Percentiles rank a stretch among this genome's conserved stretches.
These are phyloP conservation scores for Leptinotarsa peninsularis DNA, from an alignment of 2,888 invertebrate species.

Conservation along the genomic window DNA sequence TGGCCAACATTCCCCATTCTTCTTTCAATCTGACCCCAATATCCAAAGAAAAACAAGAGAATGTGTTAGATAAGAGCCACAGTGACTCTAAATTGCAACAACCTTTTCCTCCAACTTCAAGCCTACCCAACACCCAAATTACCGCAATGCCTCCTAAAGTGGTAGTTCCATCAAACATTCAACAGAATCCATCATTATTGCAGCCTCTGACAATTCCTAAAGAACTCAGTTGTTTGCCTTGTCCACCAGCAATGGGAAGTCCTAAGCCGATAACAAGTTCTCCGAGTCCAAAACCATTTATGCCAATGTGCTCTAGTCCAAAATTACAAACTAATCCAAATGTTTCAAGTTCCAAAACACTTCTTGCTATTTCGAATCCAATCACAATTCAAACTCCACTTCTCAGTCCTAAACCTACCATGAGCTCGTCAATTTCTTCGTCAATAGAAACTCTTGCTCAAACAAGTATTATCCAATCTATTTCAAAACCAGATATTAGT, in stretches of 20 bases:
- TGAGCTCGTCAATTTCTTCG: slow-evolving; percentile 17
- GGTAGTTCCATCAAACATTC: slow-evolving; percentile 7
- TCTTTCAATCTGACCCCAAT: slow-evolving; percentile 38
- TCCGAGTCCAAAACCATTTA: slow-evolving; percentile 39
- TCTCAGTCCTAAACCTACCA: slow-evolving; percentile 10
- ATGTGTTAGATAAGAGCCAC: slow-evolving; percentile 48
- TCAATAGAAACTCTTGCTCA: slow-evolving; percentile 7
- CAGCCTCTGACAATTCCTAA: slow-evolving; percentile 38
- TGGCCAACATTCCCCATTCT: slow-evolving; percentile 44
- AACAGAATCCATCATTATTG: slow-evolving; percentile 11
- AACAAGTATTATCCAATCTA: slow-evolving; percentile 12
- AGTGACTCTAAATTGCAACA: slow-evolving; percentile 23
- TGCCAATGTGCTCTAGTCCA: slow-evolving; percentile 31
- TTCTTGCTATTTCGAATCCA: slow-evolving; percentile 30
- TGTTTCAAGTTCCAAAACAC: slow-evolving; percentile 38
- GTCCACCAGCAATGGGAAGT: slow-evolving; percentile 29
- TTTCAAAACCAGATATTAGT: slow-evolving; percentile 20
- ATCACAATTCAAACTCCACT: not conserved
- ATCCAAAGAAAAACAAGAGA: slow-evolving; percentile 55
- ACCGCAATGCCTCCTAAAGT: slow-evolving; percentile 20
- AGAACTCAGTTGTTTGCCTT: slow-evolving; percentile 24
- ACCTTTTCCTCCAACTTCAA: slow-evolving; percentile 10
- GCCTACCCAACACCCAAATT: slow-evolving; percentile 27
- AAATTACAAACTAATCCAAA: slow-evolving; percentile 27
- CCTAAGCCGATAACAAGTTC: slow-evolving; percentile 30